These are phyloP conservation scores for Emmelina monodactyla DNA, from an alignment of 2,888 invertebrate species.

Conservation along the genomic window DNA sequence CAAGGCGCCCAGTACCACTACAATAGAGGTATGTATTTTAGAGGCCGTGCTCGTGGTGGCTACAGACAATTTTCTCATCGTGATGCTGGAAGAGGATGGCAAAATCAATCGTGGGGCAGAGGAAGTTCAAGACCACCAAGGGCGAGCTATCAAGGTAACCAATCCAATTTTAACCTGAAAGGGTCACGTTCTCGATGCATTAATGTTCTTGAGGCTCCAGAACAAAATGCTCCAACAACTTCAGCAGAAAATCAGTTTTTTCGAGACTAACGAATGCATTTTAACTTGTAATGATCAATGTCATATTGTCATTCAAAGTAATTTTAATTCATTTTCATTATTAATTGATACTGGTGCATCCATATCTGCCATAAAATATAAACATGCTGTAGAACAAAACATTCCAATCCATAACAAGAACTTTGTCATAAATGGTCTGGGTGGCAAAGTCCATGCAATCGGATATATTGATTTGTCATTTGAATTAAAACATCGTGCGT, in stretches of 20 bases:
- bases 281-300: neutral
- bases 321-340: neutral
- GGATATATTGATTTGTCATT: constrained; percentile 5
- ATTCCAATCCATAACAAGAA: too few relatives aligned
- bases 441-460: constrained; percentile 11
- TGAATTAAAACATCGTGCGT: neutral
- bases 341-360: constrained; percentile 7
- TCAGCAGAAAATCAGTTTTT: constrained; percentile 7
- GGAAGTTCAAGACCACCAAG: too few relatives aligned
- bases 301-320: neutral
- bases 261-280: constrained; percentile 7
- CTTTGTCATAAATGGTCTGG: constrained; percentile 9
- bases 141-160: too few relatives aligned
- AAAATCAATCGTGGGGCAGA: too few relatives aligned
- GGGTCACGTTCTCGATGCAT: too few relatives aligned
- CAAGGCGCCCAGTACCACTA: neutral
- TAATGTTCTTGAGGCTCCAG: too few relatives aligned
- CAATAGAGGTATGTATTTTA: neutral
- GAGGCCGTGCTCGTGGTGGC: too few relatives aligned
- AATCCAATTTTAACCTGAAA: too few relatives aligned
- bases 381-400: constrained; percentile 3
- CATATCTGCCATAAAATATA: constrained; percentile 8
- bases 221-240: neutral
- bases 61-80: too few relatives aligned
- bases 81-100: too few relatives aligned